A percentile compares a stretch with the other conserved stretches of the same genome.
phyloP scores from a whole-genome alignment of 2,113 vertebrate genomes.

The Callipepla californica region DNA sequence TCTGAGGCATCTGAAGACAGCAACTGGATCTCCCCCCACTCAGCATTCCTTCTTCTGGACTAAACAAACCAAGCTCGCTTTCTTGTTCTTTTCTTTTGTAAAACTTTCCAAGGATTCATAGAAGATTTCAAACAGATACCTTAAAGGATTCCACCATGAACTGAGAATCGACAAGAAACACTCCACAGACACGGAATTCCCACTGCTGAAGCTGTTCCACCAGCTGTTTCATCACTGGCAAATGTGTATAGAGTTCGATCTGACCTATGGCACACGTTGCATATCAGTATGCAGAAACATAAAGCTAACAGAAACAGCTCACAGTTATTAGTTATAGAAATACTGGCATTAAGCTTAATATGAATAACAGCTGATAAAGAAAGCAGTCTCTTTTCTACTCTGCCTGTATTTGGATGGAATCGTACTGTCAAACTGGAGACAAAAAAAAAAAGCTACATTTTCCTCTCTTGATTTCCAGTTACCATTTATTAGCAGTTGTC shows the following conservation, averaged over 20 bases:
- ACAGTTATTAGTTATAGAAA: rapidly evolving
- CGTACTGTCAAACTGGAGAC: neutral
- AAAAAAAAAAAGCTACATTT: rapidly evolving
- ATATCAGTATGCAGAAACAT: rapidly evolving
- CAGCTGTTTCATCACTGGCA: slow-evolving; percentile 96
- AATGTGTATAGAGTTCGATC: slow-evolving; percentile 97
- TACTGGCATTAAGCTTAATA: rapidly evolving
- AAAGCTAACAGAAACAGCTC: neutral
- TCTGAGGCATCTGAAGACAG: neutral
- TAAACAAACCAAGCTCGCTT: neutral
- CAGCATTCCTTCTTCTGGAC: neutral
- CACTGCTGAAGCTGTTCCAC: slow-evolving; percentile 97
- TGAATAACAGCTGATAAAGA: neutral
- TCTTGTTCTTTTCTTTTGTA: neutral
- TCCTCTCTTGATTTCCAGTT: neutral
- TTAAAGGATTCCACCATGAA: slow-evolving; percentile 99
- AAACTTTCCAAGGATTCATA: neutral
- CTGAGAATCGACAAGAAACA: slow-evolving; percentile 97
- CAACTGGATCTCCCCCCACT: rapidly evolving
- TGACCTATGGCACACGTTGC: slow-evolving; percentile 83
- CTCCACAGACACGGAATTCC: slow-evolving; percentile 96
- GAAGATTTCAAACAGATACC: slow-evolving; percentile 72
- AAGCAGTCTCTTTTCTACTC: neutral
- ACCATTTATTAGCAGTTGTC: neutral
- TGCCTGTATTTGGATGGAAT: neutral